phyloP scores from a whole-genome alignment of 2,113 vertebrate genomes.

The Jacana jacana region DNA sequence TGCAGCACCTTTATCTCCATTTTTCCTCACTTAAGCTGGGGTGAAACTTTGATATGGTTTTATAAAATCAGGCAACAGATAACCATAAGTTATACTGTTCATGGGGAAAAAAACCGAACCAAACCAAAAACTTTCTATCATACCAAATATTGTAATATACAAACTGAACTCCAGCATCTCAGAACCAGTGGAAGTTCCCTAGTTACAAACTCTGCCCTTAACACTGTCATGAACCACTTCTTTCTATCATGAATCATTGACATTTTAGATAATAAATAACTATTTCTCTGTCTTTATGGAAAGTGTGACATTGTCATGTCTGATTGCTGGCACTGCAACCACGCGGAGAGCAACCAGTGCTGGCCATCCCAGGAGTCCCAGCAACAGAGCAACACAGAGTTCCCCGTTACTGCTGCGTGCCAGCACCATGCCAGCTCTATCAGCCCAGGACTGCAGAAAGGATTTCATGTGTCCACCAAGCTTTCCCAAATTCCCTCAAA shows the following conservation, averaged over 20 bases:
- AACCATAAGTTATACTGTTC: background rate
- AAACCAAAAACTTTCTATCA: background rate
- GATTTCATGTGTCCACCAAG: rapidly evolving
- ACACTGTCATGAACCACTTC: background rate
- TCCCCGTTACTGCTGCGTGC: rapidly evolving
- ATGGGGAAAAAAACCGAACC: background rate
- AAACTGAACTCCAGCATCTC: background rate
- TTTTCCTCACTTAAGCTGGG: background rate
- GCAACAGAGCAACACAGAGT: background rate
- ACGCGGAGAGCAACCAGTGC: background rate
- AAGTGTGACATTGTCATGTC: rapidly evolving
- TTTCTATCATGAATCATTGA: background rate
- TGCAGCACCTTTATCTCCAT: background rate
- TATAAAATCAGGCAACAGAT: background rate
- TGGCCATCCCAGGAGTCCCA: background rate
- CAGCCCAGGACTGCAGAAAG: background rate
- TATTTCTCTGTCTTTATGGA: background rate
- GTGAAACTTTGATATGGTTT: background rate
- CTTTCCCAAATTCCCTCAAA: background rate
- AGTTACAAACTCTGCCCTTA: background rate
- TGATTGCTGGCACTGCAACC: background rate
- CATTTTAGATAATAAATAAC: background rate
- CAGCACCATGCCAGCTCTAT: rapidly evolving
- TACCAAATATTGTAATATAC: background rate
- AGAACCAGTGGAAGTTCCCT: background rate